These are phyloP conservation scores for Brachionus rotundiformis DNA, from an alignment of 1,140 invertebrate species.

Conservation along the genomic window DNA sequence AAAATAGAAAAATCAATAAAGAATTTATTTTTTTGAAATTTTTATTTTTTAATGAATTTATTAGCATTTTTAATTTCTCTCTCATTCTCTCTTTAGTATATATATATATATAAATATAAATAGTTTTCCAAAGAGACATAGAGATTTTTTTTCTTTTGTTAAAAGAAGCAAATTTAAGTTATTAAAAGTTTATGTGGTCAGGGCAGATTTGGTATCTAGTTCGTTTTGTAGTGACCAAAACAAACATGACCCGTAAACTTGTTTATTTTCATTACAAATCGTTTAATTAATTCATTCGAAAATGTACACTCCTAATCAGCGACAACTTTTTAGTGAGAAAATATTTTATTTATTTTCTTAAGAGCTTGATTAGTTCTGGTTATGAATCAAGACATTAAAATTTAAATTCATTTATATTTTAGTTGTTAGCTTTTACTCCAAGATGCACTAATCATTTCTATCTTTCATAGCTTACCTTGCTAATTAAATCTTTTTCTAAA, in stretches of 20 bases:
- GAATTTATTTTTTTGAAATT: conserved; percentile 5
- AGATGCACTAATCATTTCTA: too few relatives aligned
- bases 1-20: conserved; percentile 24
- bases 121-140: conserved; percentile 14
- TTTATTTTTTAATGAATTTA: not conserved
- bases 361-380: too few relatives aligned
- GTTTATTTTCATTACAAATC: not conserved
- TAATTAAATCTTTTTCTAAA: too few relatives aligned
- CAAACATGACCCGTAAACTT: not conserved
- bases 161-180: conserved; percentile 22
- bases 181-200: not conserved
- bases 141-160: not conserved
- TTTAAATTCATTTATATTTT: too few relatives aligned
- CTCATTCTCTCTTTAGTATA: too few relatives aligned
- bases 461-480: too few relatives aligned
- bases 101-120: too few relatives aligned
- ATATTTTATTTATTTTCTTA: too few relatives aligned
- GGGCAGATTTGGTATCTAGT: not conserved
- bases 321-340: too few relatives aligned
- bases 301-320: not conserved
- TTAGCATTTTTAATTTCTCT: conserved; percentile 47
- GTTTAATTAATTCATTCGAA: not conserved
- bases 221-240: not conserved
- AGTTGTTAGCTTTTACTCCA: too few relatives aligned
- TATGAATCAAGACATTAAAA: too few relatives aligned